phyloP scores from a whole-genome alignment of 2,113 vertebrate genomes.

The Leiothrix lutea region DNA sequence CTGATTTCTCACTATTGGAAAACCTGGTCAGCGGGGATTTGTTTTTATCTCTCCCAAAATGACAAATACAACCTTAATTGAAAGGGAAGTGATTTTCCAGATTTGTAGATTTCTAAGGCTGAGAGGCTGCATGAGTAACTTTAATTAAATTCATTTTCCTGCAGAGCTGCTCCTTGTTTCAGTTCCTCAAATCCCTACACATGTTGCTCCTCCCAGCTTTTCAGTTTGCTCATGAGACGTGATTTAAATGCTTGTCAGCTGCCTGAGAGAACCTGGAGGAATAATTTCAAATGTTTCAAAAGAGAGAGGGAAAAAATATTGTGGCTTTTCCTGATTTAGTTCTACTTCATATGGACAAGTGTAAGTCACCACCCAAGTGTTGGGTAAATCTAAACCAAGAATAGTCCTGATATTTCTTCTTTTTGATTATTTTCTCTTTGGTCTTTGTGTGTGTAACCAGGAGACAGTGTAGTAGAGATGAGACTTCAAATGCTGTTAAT shows the following conservation, averaged over 20 bases:
- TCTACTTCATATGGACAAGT: background rate
- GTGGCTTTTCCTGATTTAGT: background rate
- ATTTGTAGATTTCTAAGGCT: slow-evolving; percentile 35
- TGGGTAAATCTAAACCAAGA: background rate
- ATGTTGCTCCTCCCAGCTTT: slow-evolving; percentile 22
- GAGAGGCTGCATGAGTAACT: slow-evolving; percentile 48
- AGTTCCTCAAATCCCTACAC: slow-evolving; percentile 1
- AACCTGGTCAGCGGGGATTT: background rate
- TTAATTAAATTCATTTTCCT: slow-evolving; percentile 60
- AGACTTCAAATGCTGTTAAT: background rate
- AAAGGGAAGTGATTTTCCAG: slow-evolving; percentile 48
- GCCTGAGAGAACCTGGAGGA: background rate
- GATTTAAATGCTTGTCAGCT: slow-evolving; percentile 14
- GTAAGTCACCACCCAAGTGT: background rate
- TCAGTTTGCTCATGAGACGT: background rate
- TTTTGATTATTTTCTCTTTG: background rate
- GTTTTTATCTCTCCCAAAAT: slow-evolving; percentile 27
- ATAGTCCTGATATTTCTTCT: background rate
- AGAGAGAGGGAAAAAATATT: too few relatives aligned
- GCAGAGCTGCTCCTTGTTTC: slow-evolving; percentile 32
- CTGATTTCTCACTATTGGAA: background rate
- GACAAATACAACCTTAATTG: slow-evolving; percentile 47
- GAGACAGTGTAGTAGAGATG: background rate
- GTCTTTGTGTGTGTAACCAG: background rate
- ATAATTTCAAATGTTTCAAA: background rate